phyloP scores from a whole-genome alignment of 2,797 vertebrate species.

The Lithobates pipiens region DNA sequence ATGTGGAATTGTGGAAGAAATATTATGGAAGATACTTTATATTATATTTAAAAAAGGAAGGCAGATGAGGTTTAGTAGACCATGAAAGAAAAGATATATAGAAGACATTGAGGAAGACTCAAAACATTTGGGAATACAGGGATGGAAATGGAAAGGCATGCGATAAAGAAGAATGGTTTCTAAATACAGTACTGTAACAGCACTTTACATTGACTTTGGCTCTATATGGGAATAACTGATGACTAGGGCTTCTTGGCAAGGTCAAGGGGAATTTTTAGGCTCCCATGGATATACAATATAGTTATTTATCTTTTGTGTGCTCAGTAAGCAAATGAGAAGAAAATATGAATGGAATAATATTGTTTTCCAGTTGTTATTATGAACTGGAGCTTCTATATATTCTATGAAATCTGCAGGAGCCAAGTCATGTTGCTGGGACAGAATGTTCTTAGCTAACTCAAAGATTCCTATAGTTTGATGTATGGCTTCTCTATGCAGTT shows the following conservation, averaged over 20 bases:
- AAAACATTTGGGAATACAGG: neutral
- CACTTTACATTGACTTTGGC: neutral
- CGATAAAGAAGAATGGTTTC: neutral
- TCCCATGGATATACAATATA: neutral
- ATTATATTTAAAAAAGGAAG: neutral
- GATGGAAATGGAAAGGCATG: neutral
- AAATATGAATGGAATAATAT: neutral
- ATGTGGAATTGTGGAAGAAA: no score
- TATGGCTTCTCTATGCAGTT: constrained; percentile 1
- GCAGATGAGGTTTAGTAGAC: neutral
- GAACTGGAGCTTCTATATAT: neutral
- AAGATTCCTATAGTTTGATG: constrained; percentile 31
- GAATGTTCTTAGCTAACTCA: neutral
- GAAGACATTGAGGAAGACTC: neutral
- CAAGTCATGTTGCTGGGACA: constrained; percentile 33
- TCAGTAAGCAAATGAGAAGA: neutral
- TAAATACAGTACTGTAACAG: neutral
- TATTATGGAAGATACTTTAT: no score
- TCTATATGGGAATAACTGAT: neutral
- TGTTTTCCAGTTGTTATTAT: neutral
- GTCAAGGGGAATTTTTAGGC: neutral
- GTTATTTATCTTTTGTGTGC: neutral
- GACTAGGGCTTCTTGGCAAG: neutral
- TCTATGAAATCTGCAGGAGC: neutral
- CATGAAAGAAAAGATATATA: neutral